phyloP scores from a whole-genome alignment of 1,140 invertebrate species.

The Hermetia illucens region DNA sequence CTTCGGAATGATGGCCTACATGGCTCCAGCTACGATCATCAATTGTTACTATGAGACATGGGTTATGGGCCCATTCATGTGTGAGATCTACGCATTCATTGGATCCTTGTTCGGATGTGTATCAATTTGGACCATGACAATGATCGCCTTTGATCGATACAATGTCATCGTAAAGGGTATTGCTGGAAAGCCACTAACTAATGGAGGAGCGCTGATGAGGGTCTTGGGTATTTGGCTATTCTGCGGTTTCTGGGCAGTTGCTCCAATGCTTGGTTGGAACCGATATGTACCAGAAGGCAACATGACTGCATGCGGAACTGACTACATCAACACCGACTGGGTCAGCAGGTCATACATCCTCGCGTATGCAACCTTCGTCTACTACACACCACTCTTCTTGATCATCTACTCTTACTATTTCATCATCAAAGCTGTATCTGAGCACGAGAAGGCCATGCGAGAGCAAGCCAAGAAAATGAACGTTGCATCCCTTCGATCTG shows the following conservation, averaged over 20 bases:
- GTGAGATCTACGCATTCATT: slow-evolving; percentile 54
- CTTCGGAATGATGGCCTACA: slow-evolving; percentile 58
- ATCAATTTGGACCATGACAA: slow-evolving; percentile 64
- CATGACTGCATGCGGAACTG: slow-evolving; percentile 59
- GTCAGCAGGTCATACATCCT: slow-evolving; percentile 41
- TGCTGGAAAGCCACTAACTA: slow-evolving; percentile 48
- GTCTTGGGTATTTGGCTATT: slow-evolving; percentile 53
- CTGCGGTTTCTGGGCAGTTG: slow-evolving; percentile 44
- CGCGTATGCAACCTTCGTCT: slow-evolving; percentile 40
- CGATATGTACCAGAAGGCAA: slow-evolving; percentile 63
- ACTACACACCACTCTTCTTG: slow-evolving; percentile 44
- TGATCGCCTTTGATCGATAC: slow-evolving; percentile 47
- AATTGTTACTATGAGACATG: slow-evolving; percentile 61
- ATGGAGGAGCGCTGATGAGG: slow-evolving; percentile 44
- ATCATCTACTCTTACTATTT: slow-evolving; percentile 54
- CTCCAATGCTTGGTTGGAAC: slow-evolving; percentile 62
- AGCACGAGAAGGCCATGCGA: slow-evolving; percentile 49
- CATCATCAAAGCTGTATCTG: slow-evolving; percentile 33
- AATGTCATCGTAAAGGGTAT: slow-evolving; percentile 64
- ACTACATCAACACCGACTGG: slow-evolving; percentile 48
- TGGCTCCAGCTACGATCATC: slow-evolving; percentile 55
- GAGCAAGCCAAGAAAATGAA: slow-evolving; percentile 62
- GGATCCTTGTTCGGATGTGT: slow-evolving; percentile 58
- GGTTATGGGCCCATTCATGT: slow-evolving; percentile 49
- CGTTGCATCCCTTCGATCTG: slow-evolving; percentile 46